A percentile compares a stretch with the other conserved stretches of the same genome.
Conservation (phyloP, 2,888 invertebrate species). For the Phorcus lineatus region DNA sequence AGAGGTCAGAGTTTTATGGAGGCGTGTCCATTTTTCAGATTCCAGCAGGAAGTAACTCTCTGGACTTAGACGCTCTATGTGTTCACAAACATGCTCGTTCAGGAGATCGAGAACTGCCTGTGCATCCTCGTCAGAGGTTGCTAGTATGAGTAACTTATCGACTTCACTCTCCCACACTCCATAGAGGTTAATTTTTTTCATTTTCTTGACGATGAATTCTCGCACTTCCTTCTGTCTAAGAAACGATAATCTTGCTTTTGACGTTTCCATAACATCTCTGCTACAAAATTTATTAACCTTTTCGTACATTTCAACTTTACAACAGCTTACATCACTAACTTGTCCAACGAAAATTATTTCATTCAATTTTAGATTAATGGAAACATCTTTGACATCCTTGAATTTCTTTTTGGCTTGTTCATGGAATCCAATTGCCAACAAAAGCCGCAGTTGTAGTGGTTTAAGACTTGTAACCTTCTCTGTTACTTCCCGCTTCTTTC, state of each 20-base stretch:
- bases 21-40: neutral
- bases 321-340: slow-evolving; percentile 9
- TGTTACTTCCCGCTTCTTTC: slow-evolving; percentile 24
- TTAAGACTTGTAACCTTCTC: slow-evolving; percentile 21
- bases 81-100: slow-evolving; percentile 12
- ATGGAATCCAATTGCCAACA: slow-evolving; percentile 23
- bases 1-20: neutral
- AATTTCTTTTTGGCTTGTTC: slow-evolving; percentile 11
- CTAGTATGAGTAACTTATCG: neutral
- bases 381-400: slow-evolving; percentile 1
- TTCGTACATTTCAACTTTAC: slow-evolving; percentile 32
- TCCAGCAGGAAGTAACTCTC: slow-evolving; percentile 3
- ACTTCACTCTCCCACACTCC: slow-evolving; percentile 25
- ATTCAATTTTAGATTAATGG: neutral
- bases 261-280: slow-evolving; percentile 2
- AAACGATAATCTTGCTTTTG: neutral
- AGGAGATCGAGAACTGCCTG: slow-evolving; percentile 22
- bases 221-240: slow-evolving; percentile 15
- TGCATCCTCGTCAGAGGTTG: neutral
- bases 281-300: neutral
- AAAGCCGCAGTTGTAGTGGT: slow-evolving; percentile 13
- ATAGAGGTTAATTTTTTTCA: slow-evolving; percentile 7
- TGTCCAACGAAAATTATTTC: slow-evolving; percentile 27
- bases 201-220: slow-evolving; percentile 19
- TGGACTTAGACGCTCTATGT: neutral